Evolutionary conservation across 2,797 vertebrate species (phyloP).

Genomic region (Echiichthys vipera): DNA sequence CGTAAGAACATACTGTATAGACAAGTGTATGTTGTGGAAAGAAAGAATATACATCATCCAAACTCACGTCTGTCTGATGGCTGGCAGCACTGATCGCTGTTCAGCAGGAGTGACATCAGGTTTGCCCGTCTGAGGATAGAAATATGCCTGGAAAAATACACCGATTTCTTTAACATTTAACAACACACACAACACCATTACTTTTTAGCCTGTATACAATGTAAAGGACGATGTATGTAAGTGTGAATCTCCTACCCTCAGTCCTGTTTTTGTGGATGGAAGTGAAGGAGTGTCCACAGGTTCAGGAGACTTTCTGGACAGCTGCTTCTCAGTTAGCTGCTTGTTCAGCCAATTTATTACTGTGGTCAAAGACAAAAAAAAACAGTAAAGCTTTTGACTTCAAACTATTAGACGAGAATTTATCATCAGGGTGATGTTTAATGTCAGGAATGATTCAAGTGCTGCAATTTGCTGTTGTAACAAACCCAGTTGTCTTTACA

Average conservation of each 20-base stretch:
- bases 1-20: too few relatives aligned
- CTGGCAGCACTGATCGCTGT: constrained; percentile 47
- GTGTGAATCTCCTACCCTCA: constrained; percentile 68
- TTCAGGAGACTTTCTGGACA: constrained; percentile 81
- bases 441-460: neutral
- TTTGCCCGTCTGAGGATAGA: constrained; percentile 83
- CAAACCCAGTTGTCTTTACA: neutral
- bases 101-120: constrained; percentile 60
- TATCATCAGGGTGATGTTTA: neutral
- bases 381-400: too few relatives aligned
- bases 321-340: constrained; percentile 93
- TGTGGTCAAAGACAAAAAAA: constrained; percentile 63
- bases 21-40: neutral
- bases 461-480: neutral
- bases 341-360: constrained; percentile 97
- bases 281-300: constrained; percentile 64
- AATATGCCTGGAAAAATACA: constrained; percentile 84
- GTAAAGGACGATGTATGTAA: neutral
- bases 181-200: constrained; percentile 49
- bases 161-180: too few relatives aligned
- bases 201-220: neutral
- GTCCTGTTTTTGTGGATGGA: constrained; percentile 49
- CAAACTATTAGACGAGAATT: neutral
- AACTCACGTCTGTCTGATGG: constrained; percentile 88
- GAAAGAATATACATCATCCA: neutral